phyloP scores from a whole-genome alignment of 2,888 invertebrate species.

The Diadegma fenestrale region DNA sequence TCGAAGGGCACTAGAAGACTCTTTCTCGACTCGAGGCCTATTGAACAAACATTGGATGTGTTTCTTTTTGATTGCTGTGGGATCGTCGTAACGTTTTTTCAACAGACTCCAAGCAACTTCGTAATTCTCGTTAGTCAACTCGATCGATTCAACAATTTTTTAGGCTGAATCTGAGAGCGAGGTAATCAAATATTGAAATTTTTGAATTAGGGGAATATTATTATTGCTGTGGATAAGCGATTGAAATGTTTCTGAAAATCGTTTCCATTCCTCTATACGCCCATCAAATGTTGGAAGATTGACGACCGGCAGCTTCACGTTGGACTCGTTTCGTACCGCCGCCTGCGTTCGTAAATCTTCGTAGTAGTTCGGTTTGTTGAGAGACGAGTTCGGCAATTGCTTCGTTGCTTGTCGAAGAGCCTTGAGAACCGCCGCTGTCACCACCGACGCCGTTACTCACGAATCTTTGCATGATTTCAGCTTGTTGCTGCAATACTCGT shows the following conservation, averaged over 20 bases:
- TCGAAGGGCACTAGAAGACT: conserved; percentile 63
- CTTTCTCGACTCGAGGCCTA: conserved; percentile 56
- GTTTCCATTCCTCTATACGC: conserved; percentile 3
- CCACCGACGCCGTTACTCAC: neutral
- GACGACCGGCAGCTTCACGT: neutral
- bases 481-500: conserved; percentile 18
- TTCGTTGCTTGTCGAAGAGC: no score
- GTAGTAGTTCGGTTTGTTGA: conserved; percentile 15
- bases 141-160: conserved; percentile 64
- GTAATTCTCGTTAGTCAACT: conserved; percentile 66
- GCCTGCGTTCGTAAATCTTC: no score
- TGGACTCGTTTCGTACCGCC: no score
- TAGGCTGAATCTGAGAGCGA: conserved; percentile 54
- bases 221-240: neutral
- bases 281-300: conserved; percentile 23
- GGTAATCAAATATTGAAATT: conserved; percentile 61
- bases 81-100: conserved; percentile 65
- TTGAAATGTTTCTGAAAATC: conserved; percentile 1
- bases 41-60: conserved; percentile 59
- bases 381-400: neutral
- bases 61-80: conserved; percentile 50
- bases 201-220: no score
- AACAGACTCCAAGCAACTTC: conserved; percentile 53
- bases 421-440: neutral
- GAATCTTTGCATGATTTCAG: conserved; percentile 2